Percentiles rank a stretch among this genome's conserved stretches.
Evolutionary conservation across 1,140 invertebrate genomes (phyloP).

Genomic region (Drosophila gunungcola): DNA sequence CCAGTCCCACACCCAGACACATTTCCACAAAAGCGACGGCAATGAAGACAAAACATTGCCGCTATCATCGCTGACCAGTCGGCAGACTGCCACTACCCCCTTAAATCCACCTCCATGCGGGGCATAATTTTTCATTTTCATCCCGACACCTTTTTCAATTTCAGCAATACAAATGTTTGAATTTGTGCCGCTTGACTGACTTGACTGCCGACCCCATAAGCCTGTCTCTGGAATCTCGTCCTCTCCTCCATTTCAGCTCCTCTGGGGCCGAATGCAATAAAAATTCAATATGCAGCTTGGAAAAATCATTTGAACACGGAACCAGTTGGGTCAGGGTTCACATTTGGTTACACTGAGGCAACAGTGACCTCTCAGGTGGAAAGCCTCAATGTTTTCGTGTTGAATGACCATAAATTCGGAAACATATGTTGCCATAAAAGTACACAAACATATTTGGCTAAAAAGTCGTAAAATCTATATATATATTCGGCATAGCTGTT

Average conservation of each 20-base stretch:
- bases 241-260: neutral
- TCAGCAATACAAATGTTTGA: conserved; percentile 82
- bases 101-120: neutral
- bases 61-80: conserved; percentile 70
- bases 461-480: too few relatives aligned
- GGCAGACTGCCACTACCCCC: conserved; percentile 21
- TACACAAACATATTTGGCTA: too few relatives aligned
- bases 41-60: conserved; percentile 67
- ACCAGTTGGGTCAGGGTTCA: conserved; percentile 48
- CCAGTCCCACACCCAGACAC: too few relatives aligned
- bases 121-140: conserved; percentile 80
- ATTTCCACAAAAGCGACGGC: neutral
- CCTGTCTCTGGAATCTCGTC: conserved; percentile 2
- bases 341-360: conserved; percentile 22
- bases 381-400: neutral
- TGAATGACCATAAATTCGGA: too few relatives aligned
- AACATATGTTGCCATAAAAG: too few relatives aligned
- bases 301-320: conserved; percentile 22
- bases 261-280: conserved; percentile 66
- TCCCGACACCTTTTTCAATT: conserved; percentile 80
- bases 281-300: conserved; percentile 76
- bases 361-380: neutral
- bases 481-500: too few relatives aligned
- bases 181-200: conserved; percentile 78
- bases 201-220: conserved; percentile 16